Evolutionary conservation across 53 echinoderm and acorn worm species (phyloP).

Genomic region (Mesocentrotus franciscanus): DNA sequence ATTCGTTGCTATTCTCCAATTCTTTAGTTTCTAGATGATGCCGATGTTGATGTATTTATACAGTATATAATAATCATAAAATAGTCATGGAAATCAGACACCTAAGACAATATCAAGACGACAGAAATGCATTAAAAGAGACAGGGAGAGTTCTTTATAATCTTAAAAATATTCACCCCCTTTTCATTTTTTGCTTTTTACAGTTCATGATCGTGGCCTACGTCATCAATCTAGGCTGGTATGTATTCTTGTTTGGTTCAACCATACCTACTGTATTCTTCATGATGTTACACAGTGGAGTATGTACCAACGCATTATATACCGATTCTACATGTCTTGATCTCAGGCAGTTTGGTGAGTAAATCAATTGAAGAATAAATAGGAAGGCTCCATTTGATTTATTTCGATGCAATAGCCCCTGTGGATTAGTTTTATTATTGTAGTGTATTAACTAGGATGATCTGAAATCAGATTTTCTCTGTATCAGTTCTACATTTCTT

Average conservation of each 20-base stretch:
- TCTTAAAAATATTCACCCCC: neutral
- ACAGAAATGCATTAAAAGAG: neutral
- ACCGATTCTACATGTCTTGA: slow-evolving; percentile 45
- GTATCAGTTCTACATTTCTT: too few relatives aligned
- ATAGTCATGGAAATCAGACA: neutral
- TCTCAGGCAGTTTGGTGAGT: slow-evolving; percentile 60
- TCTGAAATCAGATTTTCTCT: too few relatives aligned
- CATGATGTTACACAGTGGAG: slow-evolving; percentile 41
- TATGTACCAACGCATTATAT: slow-evolving; percentile 30
- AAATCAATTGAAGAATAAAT: neutral
- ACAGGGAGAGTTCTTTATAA: neutral
- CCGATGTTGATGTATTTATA: too few relatives aligned
- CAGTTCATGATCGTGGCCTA: slow-evolving; percentile 56
- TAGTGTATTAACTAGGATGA: too few relatives aligned
- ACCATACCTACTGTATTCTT: slow-evolving; percentile 43
- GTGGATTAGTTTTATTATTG: neutral
- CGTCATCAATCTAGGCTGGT: slow-evolving; percentile 57
- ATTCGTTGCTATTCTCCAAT: too few relatives aligned
- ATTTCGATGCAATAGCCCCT: neutral
- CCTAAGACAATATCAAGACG: neutral
- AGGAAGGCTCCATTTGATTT: neutral
- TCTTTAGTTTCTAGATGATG: too few relatives aligned
- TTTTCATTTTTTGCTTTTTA: neutral
- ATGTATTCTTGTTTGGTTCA: slow-evolving; percentile 31
- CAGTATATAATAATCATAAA: too few relatives aligned